Conservation (phyloP, 1,140 invertebrate species). For the Helicoverpa zea region DNA sequence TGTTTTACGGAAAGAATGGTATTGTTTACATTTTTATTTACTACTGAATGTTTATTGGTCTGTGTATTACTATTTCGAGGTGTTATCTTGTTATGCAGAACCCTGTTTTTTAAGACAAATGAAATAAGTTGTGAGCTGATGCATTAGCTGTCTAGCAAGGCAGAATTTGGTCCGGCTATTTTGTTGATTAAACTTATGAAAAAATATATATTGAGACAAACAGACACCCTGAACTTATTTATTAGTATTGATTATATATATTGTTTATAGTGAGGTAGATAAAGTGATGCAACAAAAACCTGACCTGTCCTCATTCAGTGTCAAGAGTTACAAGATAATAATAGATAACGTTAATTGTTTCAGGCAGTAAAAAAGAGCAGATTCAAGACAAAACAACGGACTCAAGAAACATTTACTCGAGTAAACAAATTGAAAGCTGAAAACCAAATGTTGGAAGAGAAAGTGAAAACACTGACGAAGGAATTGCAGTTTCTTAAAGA, state of each 20-base stretch:
- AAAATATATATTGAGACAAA: too few relatives aligned
- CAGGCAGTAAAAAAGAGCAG: conserved; percentile 96
- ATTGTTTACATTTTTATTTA: background rate
- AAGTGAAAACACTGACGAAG: conserved; percentile 94
- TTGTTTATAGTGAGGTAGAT: background rate
- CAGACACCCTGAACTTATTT: too few relatives aligned
- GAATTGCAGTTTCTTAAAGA: conserved; percentile 95
- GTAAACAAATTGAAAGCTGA: conserved; percentile 93
- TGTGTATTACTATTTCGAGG: background rate
- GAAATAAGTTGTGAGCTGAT: too few relatives aligned
- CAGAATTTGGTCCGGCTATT: too few relatives aligned
- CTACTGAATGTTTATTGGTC: background rate
- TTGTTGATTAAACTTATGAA: too few relatives aligned
- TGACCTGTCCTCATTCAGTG: background rate
- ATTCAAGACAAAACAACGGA: conserved; percentile 94
- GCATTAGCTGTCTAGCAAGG: too few relatives aligned
- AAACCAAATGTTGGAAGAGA: conserved; percentile 94
- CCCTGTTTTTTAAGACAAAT: too few relatives aligned
- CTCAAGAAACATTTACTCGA: conserved; percentile 93
- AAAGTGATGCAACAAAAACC: background rate
- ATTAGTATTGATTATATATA: too few relatives aligned
- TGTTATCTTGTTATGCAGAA: too few relatives aligned
- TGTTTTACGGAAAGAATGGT: background rate
- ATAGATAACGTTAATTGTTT: conserved; percentile 63
- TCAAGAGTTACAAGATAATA: conserved; percentile 21